Evolutionary conservation across 1,140 invertebrate genomes (phyloP).

Genomic region (Pachypsylla venusta): DNA sequence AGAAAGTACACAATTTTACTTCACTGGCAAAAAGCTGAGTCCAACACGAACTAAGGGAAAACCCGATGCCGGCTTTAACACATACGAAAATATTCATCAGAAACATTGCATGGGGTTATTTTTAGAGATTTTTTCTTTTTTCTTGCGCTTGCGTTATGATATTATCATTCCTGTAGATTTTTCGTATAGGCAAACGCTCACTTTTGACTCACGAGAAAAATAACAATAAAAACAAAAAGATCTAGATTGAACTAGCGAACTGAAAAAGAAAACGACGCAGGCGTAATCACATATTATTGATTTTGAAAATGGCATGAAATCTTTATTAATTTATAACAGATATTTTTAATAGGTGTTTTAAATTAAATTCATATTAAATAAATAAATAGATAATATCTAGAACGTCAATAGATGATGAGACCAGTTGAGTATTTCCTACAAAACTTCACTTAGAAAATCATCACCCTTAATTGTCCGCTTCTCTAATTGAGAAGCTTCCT

Average conservation of each 20-base stretch:
- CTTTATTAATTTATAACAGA: not conserved
- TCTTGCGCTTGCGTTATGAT: not conserved
- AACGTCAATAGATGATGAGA: no score
- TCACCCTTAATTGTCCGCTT: no score
- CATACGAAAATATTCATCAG: not conserved
- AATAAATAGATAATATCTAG: no score
- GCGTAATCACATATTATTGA: not conserved
- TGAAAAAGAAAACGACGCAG: not conserved
- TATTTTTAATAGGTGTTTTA: no score
- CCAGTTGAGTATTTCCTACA: no score
- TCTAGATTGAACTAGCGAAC: conserved; percentile 1
- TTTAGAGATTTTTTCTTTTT: not conserved
- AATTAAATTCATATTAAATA: no score
- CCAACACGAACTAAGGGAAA: not conserved
- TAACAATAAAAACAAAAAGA: not conserved
- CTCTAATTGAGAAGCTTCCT: no score
- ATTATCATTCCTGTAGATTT: not conserved
- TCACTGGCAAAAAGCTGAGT: not conserved
- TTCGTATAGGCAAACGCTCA: not conserved
- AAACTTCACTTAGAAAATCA: no score
- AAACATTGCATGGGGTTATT: not conserved
- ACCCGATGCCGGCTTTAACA: not conserved
- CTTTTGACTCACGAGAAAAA: not conserved
- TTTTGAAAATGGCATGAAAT: conserved; percentile 1
- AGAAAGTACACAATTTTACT: no score